Base-by-base conservation (phyloP, 2,113 vertebrate species). In the Neomonachus schauinslandi region DNA sequence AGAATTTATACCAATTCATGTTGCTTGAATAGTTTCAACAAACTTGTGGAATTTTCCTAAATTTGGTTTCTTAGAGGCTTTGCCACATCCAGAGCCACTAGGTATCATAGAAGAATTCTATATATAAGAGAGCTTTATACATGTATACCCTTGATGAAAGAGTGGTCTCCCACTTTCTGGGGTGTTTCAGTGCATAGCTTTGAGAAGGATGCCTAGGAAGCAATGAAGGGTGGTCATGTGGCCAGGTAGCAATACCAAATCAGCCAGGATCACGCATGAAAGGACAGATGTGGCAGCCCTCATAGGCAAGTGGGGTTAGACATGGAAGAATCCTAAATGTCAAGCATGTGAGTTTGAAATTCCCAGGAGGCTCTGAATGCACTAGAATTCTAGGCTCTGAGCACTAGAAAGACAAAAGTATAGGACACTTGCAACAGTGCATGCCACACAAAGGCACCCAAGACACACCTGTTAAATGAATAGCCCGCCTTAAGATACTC, bases 171-270 rank as follows among this genome's bases (percentile, higher is more conserved):
- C 28, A 10, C 16, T 33, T 59, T 76, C 61, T 67, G 33, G 36
- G 53, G 8, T 42, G 55, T 51, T 46, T 46, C 16, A 31, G 10
- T 7, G 5, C 49, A 28, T 26, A 71, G 24, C 49, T 59, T 59
- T 1, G 0, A 22, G 33, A n/a, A 26, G 12, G 49, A 16, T 83
- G 31, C 7, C 82, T 72, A 11, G 19, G 49, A 51, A n/a, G 16
- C 24, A 31, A 21, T n/a, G 0, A n/a, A 22, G 39, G 51, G 13
- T 0, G 1, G 19, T 33, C n/a, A n/a, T 2, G 1, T 9, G 26
- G 18, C 18, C 72, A 59, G 12, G 36, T 26, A 51, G 12, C 21
- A 67, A 16, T 18, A 13, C 39, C 26, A 15, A 10, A 24, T 33
- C n/a, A 46, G 14, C n/a, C 63, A 31, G 8, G 22, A 16, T 14